A percentile compares a stretch with the other conserved stretches of the same genome.
Evolutionary conservation across 2,113 vertebrate genomes (phyloP).

Genomic region (Asarcornis scutulata): DNA sequence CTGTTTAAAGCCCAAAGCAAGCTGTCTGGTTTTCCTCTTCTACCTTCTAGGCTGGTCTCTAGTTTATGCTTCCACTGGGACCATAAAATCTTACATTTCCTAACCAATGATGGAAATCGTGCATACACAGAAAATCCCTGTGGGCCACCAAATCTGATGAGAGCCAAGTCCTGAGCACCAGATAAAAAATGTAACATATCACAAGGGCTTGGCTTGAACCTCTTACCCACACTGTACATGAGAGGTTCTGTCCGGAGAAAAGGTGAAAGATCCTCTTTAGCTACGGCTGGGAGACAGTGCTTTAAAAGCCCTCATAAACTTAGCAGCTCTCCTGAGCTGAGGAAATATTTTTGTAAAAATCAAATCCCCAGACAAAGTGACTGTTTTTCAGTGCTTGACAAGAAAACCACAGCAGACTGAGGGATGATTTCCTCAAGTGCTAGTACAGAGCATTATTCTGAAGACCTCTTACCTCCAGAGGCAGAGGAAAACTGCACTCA

Average conservation of each 20-base stretch:
- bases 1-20: neutral
- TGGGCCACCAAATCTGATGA: neutral
- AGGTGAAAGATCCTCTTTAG: neutral
- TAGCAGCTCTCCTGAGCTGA: neutral
- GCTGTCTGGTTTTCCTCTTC: neutral
- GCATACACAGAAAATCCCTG: neutral
- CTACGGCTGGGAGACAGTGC: neutral
- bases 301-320: neutral
- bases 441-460: neutral
- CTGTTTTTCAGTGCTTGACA: neutral
- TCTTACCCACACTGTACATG: neutral
- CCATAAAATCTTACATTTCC: neutral
- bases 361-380: neutral
- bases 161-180: neutral
- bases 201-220: neutral
- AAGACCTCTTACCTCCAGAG: neutral
- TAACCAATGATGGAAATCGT: neutral
- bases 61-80: neutral
- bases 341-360: neutral
- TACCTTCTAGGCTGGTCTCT: neutral
- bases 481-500: neutral
- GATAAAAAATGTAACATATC: neutral
- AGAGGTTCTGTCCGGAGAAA: neutral
- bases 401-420: neutral
- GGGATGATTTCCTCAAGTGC: neutral